Conservation (phyloP, 2,888 invertebrate species). For the Criorhina ranunculi region DNA sequence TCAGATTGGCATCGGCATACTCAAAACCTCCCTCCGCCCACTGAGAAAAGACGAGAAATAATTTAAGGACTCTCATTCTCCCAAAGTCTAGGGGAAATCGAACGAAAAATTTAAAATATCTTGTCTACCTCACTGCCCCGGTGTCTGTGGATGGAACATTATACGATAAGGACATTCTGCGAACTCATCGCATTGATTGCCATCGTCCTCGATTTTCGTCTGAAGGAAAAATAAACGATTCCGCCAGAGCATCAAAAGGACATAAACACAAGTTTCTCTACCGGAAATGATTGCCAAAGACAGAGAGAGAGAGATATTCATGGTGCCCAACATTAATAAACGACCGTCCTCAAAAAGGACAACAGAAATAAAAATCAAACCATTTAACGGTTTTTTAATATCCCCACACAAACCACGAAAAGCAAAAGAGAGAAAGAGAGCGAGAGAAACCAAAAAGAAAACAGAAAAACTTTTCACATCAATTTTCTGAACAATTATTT, state of each 20-base stretch:
- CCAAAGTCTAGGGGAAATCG: slow-evolving; percentile 26
- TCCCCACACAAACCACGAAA: not conserved
- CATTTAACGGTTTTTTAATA: slow-evolving; percentile 74
- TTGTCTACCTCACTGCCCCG: slow-evolving; percentile 14
- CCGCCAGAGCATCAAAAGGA: slow-evolving; percentile 52
- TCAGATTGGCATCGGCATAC: slow-evolving; percentile 41
- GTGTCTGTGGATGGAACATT: slow-evolving; percentile 36
- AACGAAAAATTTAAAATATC: slow-evolving; percentile 58
- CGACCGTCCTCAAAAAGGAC: slow-evolving; percentile 13
- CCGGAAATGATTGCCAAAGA: slow-evolving; percentile 67
- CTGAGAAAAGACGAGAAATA: not conserved
- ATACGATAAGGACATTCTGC: slow-evolving; percentile 73
- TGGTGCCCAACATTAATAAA: not conserved
- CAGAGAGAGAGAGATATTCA: slow-evolving; percentile 17
- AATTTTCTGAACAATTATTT: slow-evolving; percentile 70
- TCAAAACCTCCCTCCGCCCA: not conserved
- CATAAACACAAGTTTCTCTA: slow-evolving; percentile 63
- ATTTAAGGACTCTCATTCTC: slow-evolving; percentile 41
- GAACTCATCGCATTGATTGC: slow-evolving; percentile 70
- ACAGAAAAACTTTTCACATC: slow-evolving; percentile 67
- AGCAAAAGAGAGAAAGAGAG: not conserved
- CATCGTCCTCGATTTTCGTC: slow-evolving; percentile 35
- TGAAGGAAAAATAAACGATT: slow-evolving; percentile 13
- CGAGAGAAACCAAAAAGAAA: not conserved
- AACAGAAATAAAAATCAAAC: slow-evolving; percentile 64